phyloP scores from a whole-genome alignment of 2,888 invertebrate genomes.

The Euclidia mi region DNA sequence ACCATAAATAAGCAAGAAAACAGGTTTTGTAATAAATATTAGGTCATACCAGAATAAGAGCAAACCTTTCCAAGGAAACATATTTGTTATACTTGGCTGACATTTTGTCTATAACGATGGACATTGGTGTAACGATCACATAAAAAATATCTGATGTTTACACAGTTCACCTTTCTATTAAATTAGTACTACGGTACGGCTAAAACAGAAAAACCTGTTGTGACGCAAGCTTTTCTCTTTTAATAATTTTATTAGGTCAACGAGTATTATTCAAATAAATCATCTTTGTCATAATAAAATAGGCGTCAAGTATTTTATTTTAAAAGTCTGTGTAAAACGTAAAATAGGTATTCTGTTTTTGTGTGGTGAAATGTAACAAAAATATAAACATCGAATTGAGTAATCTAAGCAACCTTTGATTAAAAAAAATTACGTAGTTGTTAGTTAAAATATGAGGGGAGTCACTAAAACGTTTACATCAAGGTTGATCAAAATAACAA shows the following conservation, averaged over 20 bases:
- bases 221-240: slow-evolving; percentile 16
- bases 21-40: no score
- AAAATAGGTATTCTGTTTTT: neutral
- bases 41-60: no score
- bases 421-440: neutral
- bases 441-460: no score
- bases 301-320: slow-evolving; percentile 9
- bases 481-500: no score
- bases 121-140: slow-evolving; percentile 11
- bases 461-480: no score
- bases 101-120: slow-evolving; percentile 8
- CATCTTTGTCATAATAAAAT: slow-evolving; percentile 20
- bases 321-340: slow-evolving; percentile 5
- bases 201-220: slow-evolving; percentile 16
- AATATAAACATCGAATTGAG: neutral
- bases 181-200: slow-evolving; percentile 11
- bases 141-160: slow-evolving; percentile 21
- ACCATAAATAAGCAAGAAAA: no score
- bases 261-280: slow-evolving; percentile 27
- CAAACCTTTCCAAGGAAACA: neutral
- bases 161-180: slow-evolving; percentile 18
- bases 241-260: slow-evolving; percentile 26
- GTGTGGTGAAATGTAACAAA: slow-evolving; percentile 2
- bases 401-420: neutral
- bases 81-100: slow-evolving; percentile 1